Evolutionary conservation across 2,113 vertebrate species (phyloP), one percentile per base, ranked within the genome.

Genomic region (Puma concolor): DNA sequence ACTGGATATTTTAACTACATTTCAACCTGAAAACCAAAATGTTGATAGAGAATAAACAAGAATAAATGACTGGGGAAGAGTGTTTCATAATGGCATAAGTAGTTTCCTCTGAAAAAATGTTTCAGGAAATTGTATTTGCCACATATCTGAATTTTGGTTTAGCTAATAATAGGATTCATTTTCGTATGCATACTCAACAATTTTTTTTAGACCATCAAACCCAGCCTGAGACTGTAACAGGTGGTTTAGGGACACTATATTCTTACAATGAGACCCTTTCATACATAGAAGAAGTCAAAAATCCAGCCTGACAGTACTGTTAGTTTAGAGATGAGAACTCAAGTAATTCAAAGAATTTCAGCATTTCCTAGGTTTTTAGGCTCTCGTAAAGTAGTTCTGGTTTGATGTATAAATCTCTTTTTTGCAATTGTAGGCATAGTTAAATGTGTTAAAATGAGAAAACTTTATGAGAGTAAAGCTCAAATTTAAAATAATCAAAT

Each of bases 21-120:
- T 95, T 97, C 92, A 96, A 96, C 94, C 87, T 94, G 89, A 85
- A 98, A 98, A 96, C 92, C 84, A 96, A 93, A 98, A 86, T 98
- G 97, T 96, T 94, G 95, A 97, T 94, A 86, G 63, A 81, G n/a
- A 91, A 94, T 81, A 96, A 92, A 92, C 12, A 60, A 60, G 64
- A 89, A 96, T 97, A 97, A 96, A 83, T 96, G 36, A 96, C 36
- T 92, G 80, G 11, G 14, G 81, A 79, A 92, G 63, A 97, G 69
- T 85, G 67, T 80, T 94, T 93, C 67, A 77, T 97, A 88, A 93
- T 95, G 36, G 63, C 44, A 7, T 85, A 92, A 92, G 48, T 88
- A 72, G 41, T 74, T 98, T 98, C 92, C 95, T 96, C 87, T 85
- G 60, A 92, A 82, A 60, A 87, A 80, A 88, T 91, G 63, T 94